Percentiles rank a stretch among this genome's conserved stretches.
Conservation (phyloP, 2,113 vertebrate genomes). For the Atractosteus spatula region DNA sequence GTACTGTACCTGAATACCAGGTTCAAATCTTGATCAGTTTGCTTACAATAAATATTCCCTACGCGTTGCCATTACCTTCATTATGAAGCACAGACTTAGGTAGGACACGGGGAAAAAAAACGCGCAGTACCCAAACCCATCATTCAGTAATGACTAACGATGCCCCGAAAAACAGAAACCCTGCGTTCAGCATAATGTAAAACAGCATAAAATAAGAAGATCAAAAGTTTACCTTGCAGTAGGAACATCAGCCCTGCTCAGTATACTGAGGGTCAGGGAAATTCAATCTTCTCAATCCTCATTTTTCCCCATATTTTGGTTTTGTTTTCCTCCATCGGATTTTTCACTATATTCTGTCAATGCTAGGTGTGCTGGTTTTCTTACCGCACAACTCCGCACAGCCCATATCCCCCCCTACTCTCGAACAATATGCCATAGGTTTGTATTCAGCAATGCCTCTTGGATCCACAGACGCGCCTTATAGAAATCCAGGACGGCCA, state of each 20-base stretch:
- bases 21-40: slow-evolving; percentile 18
- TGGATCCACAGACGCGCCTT: slow-evolving; percentile 32
- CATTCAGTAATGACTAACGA: not conserved
- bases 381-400: slow-evolving; percentile 27
- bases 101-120: not conserved
- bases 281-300: slow-evolving; percentile 23
- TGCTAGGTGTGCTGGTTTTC: slow-evolving; percentile 30
- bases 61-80: not conserved
- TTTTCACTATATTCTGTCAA: slow-evolving; percentile 28
- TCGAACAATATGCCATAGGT: slow-evolving; percentile 15
- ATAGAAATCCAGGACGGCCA: slow-evolving; percentile 25
- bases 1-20: slow-evolving; percentile 35
- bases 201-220: not conserved
- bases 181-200: not conserved
- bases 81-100: not conserved
- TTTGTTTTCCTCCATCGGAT: slow-evolving; percentile 26
- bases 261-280: slow-evolving; percentile 19
- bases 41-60: not conserved
- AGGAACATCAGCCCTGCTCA: slow-evolving; percentile 29
- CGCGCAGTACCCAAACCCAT: not conserved
- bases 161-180: not conserved
- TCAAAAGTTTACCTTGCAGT: slow-evolving; percentile 26
- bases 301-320: slow-evolving; percentile 21
- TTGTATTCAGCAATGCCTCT: slow-evolving; percentile 11
- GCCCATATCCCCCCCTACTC: slow-evolving; percentile 35